A percentile compares a stretch with the other conserved stretches of the same genome.
phyloP scores from a whole-genome alignment of 30 jellyfish, hydroid and myxozoan species.

The Hydractinia symbiolongicarpus region DNA sequence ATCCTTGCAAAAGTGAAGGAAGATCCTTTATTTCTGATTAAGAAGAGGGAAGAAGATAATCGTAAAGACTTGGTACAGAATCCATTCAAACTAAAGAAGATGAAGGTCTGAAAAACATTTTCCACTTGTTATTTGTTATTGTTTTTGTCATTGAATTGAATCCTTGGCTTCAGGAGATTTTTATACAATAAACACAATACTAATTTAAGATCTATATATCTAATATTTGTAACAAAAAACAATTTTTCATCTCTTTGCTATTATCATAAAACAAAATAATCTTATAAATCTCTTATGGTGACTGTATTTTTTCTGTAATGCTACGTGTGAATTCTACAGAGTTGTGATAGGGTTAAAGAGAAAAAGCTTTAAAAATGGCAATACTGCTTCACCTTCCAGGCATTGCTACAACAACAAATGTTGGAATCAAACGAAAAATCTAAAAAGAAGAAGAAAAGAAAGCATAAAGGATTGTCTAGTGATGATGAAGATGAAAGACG shows the following conservation, averaged over 20 bases:
- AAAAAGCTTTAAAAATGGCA: background rate
- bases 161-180: no score
- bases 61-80: constrained; percentile 69
- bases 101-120: constrained; percentile 21
- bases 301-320: no score
- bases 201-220: background rate
- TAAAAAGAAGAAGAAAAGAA: constrained; percentile 43
- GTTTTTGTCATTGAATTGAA: no score
- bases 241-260: no score
- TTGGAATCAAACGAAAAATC: constrained; percentile 35
- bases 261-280: no score
- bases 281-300: no score
- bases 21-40: constrained; percentile 88
- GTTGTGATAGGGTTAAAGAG: no score
- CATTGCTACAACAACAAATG: constrained; percentile 27
- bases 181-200: background rate
- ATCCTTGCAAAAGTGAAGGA: constrained; percentile 80
- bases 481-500: background rate
- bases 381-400: background rate
- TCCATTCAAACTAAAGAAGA: constrained; percentile 57
- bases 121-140: background rate
- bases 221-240: no score
- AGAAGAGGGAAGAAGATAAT: constrained; percentile 76
- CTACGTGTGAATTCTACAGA: no score
- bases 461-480: background rate